Conservation (phyloP, 2,113 vertebrate genomes). For the Mustelus asterias region DNA sequence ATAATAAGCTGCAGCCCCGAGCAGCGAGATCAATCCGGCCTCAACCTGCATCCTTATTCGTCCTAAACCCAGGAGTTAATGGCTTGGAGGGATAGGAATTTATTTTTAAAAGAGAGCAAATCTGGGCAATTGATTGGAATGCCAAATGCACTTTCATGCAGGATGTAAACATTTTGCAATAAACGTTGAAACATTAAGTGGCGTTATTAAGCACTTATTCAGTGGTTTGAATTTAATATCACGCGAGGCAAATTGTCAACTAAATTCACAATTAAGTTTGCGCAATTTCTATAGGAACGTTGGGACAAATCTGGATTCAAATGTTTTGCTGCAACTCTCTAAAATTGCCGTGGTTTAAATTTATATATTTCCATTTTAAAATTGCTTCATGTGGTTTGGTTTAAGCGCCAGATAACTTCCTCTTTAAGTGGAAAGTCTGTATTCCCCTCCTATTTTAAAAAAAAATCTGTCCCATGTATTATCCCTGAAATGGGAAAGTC, state of each 20-base stretch:
- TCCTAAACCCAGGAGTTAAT: background rate
- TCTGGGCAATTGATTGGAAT: background rate
- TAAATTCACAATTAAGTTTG: background rate
- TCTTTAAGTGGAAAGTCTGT: background rate
- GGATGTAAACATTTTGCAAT: background rate
- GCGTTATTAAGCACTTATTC: background rate
- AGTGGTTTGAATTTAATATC: background rate
- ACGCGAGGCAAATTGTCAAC: background rate
- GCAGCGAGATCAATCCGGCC: background rate
- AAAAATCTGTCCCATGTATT: background rate
- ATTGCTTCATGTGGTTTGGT: background rate
- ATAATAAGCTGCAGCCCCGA: background rate
- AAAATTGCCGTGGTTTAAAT: background rate
- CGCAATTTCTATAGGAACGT: background rate
- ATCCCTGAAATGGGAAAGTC: background rate
- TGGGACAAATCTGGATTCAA: background rate
- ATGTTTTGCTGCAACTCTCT: background rate
- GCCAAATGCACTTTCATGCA: background rate
- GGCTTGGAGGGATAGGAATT: background rate
- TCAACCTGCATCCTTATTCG: background rate
- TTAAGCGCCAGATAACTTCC: background rate
- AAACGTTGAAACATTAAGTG: background rate
- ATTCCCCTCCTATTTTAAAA: background rate
- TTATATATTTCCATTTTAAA: background rate
- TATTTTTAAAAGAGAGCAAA: background rate